These are phyloP conservation scores for Zeugodacus cucurbitae DNA, from an alignment of 1,140 invertebrate genomes.

Conservation along the genomic window DNA sequence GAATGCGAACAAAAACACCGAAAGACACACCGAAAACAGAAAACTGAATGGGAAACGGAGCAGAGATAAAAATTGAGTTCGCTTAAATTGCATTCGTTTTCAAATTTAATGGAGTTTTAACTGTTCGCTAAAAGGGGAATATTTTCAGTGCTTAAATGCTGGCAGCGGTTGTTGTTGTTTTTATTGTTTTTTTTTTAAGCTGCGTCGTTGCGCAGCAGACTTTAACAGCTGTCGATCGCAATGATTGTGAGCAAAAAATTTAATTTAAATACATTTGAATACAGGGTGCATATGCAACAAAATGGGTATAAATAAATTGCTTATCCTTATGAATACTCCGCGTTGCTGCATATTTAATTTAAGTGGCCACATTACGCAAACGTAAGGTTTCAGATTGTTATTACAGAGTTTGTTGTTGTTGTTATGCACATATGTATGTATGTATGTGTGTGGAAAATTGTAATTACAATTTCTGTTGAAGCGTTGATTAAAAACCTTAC, in stretches of 20 bases:
- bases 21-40: neutral
- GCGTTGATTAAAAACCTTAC: neutral
- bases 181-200: neutral
- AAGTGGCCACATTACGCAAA: constrained; percentile 11
- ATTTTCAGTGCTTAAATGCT: constrained; percentile 12
- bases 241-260: neutral
- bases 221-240: neutral
- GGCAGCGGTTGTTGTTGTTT: neutral
- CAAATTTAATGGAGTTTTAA: constrained; percentile 27
- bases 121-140: constrained; percentile 8
- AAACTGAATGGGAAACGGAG: neutral
- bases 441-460: neutral
- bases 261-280: neutral
- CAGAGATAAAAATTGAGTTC: constrained; percentile 4
- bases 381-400: neutral
- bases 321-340: neutral
- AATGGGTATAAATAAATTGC: too few species aligned
- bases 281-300: neutral
- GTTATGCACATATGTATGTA: neutral
- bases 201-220: neutral
- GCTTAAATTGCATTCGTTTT: constrained; percentile 27
- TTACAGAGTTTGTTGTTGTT: neutral
- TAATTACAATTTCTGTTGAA: neutral
- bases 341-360: neutral
- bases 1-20: neutral